phyloP scores from a whole-genome alignment of 2,797 vertebrate species.

The Coregonus sp. region DNA sequence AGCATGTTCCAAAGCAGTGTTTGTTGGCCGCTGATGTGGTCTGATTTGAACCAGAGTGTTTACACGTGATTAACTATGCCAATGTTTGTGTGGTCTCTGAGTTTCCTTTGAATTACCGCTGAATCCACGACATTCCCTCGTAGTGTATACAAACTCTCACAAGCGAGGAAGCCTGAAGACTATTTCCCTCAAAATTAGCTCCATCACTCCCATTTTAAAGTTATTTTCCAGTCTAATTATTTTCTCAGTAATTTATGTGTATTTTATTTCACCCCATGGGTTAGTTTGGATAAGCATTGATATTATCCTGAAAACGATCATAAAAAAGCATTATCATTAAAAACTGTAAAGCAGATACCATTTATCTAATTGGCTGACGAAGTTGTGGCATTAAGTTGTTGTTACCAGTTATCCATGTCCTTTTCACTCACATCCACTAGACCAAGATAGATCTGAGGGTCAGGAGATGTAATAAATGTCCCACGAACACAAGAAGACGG shows the following conservation, averaged over 20 bases:
- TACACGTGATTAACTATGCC: slow-evolving; percentile 10
- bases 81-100: slow-evolving; percentile 10
- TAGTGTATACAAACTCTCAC: slow-evolving; percentile 8
- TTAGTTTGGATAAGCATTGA: too few species aligned
- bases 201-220: not conserved
- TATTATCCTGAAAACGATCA: too few species aligned
- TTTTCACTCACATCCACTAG: too few species aligned
- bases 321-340: too few species aligned
- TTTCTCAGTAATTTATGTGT: not conserved
- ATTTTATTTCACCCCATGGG: not conserved
- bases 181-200: not conserved
- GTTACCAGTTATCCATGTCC: too few species aligned
- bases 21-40: not conserved
- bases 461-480: too few species aligned
- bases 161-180: not conserved
- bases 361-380: too few species aligned
- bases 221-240: too few species aligned
- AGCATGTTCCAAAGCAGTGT: not conserved
- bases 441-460: too few species aligned
- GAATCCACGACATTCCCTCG: not conserved
- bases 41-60: slow-evolving; percentile 4
- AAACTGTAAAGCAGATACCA: too few species aligned
- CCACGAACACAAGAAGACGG: too few species aligned
- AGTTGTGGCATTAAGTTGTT: too few species aligned
- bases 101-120: slow-evolving; percentile 11